These are phyloP conservation scores for Acleris cristana DNA, from an alignment of 2,888 invertebrate genomes.

Conservation along the genomic window DNA sequence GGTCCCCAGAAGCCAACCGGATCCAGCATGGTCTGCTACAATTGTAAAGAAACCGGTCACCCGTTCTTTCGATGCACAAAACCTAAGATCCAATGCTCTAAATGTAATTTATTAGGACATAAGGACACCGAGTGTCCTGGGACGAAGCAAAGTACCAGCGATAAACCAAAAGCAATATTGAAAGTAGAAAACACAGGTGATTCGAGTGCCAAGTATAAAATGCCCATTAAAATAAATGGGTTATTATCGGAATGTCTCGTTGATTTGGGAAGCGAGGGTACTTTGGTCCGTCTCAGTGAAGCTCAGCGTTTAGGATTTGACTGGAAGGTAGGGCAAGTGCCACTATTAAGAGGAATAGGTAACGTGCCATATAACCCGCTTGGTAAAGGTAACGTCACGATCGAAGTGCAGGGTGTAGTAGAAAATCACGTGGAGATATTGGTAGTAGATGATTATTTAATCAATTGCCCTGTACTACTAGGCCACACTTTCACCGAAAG, in stretches of 20 bases:
- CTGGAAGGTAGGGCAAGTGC: conserved; percentile 33
- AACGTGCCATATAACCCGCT: conserved; percentile 40
- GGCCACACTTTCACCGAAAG: conserved; percentile 38
- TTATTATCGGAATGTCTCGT: conserved; percentile 15
- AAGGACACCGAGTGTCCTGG: background rate
- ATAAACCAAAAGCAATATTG: background rate
- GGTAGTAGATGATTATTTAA: conserved; percentile 38
- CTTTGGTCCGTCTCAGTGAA: conserved; percentile 38
- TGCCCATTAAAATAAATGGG: conserved; percentile 29
- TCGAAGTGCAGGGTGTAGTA: conserved; percentile 39
- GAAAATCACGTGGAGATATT: conserved; percentile 39
- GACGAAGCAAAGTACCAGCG: background rate
- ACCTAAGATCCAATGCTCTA: background rate
- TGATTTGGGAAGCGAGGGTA: conserved; percentile 41
- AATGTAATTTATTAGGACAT: conserved; percentile 4
- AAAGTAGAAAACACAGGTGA: background rate
- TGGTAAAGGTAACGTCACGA: conserved; percentile 22
- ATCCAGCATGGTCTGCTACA: background rate
- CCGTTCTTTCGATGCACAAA: background rate
- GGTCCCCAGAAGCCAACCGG: background rate
- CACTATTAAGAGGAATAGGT: conserved; percentile 39
- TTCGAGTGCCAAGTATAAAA: conserved; percentile 24
- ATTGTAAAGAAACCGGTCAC: conserved; percentile 8
- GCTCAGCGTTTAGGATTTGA: conserved; percentile 35
- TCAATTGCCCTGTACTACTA: conserved; percentile 33